A percentile compares a stretch with the other conserved stretches of the same genome.
Conservation (phyloP, 2,797 vertebrate genomes). For the Mallotus villosus region DNA sequence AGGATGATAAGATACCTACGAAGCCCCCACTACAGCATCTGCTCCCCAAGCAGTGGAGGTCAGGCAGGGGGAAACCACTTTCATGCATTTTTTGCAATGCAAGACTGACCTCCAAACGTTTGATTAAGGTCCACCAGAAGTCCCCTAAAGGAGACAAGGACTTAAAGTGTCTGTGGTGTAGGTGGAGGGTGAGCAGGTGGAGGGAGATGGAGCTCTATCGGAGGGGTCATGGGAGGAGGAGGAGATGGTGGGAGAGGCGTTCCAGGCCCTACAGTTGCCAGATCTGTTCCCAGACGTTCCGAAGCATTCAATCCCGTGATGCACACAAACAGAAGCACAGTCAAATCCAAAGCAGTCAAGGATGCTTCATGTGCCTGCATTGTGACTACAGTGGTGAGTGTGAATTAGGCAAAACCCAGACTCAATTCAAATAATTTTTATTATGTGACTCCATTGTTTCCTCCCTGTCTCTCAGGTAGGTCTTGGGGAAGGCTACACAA, state of each 20-base stretch:
- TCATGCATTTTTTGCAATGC: conserved; percentile 35
- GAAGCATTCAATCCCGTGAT: conserved; percentile 40
- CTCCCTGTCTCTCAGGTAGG: conserved; percentile 33
- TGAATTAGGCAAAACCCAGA: background rate
- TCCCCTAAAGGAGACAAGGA: conserved; percentile 34
- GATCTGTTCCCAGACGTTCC: conserved; percentile 40
- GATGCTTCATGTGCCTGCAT: conserved; percentile 40
- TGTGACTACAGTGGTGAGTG: conserved; percentile 58
- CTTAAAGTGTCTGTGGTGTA: conserved; percentile 63
- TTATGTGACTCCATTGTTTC: background rate
- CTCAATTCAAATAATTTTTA: background rate
- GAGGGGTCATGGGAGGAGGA: conserved; percentile 33
- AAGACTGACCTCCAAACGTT: conserved; percentile 27
- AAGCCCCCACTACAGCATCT: background rate
- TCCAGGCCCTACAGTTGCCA: conserved; percentile 37
- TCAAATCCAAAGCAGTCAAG: conserved; percentile 20
- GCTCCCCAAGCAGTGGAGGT: conserved; percentile 24
- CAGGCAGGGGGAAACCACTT: conserved; percentile 25
- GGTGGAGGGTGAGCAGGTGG: conserved; percentile 49
- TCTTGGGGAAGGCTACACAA: conserved; percentile 55
- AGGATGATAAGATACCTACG: conserved; percentile 21
- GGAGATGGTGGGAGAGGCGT: conserved; percentile 40
- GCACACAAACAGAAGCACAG: conserved; percentile 37
- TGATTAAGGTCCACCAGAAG: conserved; percentile 48
- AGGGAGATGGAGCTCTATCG: conserved; percentile 65